Evolutionary conservation across 1,140 invertebrate genomes (phyloP), one percentile per base, ranked within the genome.

Genomic region (Bombus confusus): DNA sequence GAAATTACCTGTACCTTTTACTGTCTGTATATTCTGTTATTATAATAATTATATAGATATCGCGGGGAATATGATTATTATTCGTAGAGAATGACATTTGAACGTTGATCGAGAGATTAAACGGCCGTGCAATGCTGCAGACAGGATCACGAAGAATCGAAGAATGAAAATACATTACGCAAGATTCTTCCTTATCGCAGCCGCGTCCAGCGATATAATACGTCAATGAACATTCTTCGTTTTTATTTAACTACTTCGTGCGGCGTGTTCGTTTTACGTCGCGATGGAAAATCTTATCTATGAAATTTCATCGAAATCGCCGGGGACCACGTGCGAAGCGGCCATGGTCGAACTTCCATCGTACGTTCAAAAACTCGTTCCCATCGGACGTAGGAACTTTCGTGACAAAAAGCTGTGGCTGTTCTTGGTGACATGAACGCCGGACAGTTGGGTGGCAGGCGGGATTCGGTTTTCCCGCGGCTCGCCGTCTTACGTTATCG

Each of bases 401-500:
- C 0, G 18, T 8, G 6, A 22, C 0, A 22, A 52, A 52, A 52
- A 22, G 47, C 47, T 52, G 6, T 8, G 18, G 18, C 18, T 2
- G 22, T 22, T 22, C 47, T 22, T 52, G 47, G 80, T 82, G 80
- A 82, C 31, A 66, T 39, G 39, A 66, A 82, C 31, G 80, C 71
- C 43, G 74, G 73, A 37, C 18, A 15, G 59, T 39, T 31, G 18
- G 31, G 39, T 6, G 10, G 41, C 31, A 62, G 43, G 71, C 6
- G 31, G 75, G 41, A 34, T 64, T 68, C 34, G 39, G 62, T 59
- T 87, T 80, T 66, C 77, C 47, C 72, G 81, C 71, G 34, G 76
- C 64, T 57, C 39, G 34, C 59, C 28, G 69, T 22, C 57, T 72
- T 57, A 68, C 68, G 72, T 25, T 86, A 89, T 83, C 84, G 87